phyloP scores from a whole-genome alignment of 2,113 vertebrate species.

The Orycteropus afer region DNA sequence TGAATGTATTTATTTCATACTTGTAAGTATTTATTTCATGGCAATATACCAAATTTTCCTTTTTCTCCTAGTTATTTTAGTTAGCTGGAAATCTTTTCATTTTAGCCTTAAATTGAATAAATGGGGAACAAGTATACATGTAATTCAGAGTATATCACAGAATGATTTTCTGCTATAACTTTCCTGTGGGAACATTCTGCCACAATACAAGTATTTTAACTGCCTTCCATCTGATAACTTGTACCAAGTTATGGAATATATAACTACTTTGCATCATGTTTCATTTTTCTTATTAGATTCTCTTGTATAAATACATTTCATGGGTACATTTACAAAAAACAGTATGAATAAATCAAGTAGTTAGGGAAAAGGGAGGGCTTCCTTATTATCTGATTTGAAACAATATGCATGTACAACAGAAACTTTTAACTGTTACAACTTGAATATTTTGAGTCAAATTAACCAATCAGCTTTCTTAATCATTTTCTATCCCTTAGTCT shows the following conservation, averaged over 20 bases:
- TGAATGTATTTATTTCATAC: slow-evolving; percentile 10
- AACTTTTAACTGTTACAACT: not conserved
- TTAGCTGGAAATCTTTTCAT: slow-evolving; percentile 51
- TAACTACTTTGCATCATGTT: not conserved
- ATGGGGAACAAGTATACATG: not conserved
- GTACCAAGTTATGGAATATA: not conserved
- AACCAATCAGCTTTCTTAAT: not conserved
- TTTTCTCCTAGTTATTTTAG: slow-evolving; percentile 26
- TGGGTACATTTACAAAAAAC: not conserved
- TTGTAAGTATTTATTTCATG: slow-evolving; percentile 56
- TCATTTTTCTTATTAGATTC: slow-evolving; percentile 33
- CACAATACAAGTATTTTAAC: not conserved
- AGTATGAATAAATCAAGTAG: not conserved
- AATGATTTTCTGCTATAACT: slow-evolving; percentile 29
- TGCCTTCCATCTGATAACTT: slow-evolving; percentile 34
- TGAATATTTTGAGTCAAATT: slow-evolving; percentile 10
- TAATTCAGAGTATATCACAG: slow-evolving; percentile 34
- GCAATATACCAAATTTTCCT: not conserved
- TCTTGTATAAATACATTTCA: slow-evolving; percentile 19
- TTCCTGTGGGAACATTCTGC: not conserved
- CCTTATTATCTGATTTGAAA: not conserved
- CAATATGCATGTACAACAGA: not conserved
- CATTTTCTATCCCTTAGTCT: not conserved
- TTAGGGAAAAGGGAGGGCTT: not conserved
- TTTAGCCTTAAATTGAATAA: slow-evolving; percentile 61